These are phyloP conservation scores for Graptemys geographica DNA, from an alignment of 2,797 vertebrate genomes.

Conservation along the genomic window DNA sequence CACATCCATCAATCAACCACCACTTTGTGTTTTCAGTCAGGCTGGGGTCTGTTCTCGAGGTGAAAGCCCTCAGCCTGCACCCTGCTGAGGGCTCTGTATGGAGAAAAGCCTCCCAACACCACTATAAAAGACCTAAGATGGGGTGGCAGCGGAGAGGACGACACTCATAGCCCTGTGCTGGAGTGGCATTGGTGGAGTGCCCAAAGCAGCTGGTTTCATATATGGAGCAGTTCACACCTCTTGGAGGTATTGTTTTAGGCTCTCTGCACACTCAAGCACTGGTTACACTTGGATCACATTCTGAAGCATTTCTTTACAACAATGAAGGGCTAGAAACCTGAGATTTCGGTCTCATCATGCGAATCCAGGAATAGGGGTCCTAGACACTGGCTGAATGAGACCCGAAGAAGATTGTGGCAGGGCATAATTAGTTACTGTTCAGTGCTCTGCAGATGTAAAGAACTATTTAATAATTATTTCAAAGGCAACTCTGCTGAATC, in stretches of 20 bases:
- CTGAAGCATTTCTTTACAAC: rapidly evolving
- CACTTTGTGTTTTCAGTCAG: not conserved
- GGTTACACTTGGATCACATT: not conserved
- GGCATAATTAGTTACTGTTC: not conserved
- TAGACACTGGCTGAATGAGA: not conserved
- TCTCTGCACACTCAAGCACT: not conserved
- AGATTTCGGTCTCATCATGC: not conserved
- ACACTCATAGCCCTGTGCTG: not conserved
- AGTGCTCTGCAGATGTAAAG: not conserved
- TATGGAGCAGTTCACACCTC: not conserved
- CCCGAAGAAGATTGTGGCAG: not conserved
- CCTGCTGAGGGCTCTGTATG: not conserved
- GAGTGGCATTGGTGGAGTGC: not conserved
- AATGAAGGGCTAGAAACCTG: not conserved
- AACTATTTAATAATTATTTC: not conserved
- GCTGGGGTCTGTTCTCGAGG: not conserved
- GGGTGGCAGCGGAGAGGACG: rapidly evolving
- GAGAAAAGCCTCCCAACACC: not conserved
- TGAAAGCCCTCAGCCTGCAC: not conserved
- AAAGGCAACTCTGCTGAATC: not conserved
- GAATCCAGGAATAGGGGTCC: not conserved
- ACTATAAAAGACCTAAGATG: rapidly evolving
- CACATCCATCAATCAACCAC: not conserved
- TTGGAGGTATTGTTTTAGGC: not conserved
- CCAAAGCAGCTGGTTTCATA: not conserved